Percentiles rank a stretch among this genome's conserved stretches.
Conservation (phyloP, 2,888 invertebrate genomes). For the Ecdyonurus torrentis region DNA sequence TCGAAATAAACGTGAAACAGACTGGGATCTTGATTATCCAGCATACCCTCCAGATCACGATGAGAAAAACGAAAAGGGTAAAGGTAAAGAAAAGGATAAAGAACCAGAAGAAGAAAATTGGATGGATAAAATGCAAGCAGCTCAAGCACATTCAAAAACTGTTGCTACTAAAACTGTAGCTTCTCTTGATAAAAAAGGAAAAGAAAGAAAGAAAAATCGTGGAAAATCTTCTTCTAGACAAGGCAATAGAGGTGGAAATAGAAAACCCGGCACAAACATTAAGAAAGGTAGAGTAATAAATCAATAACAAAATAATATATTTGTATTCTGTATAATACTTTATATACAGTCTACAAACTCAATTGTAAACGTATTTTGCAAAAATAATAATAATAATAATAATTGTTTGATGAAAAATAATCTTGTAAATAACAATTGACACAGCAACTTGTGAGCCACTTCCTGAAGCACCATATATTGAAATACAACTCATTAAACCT, state of each 20-base stretch:
- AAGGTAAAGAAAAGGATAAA: conserved; percentile 12
- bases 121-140: conserved; percentile 6
- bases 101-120: conserved; percentile 5
- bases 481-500: conserved; percentile 50
- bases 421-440: conserved; percentile 4
- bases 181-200: not conserved
- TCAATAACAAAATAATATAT: too few relatives aligned
- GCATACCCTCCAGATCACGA: conserved; percentile 14
- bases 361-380: too few relatives aligned
- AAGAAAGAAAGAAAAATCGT: conserved; percentile 3
- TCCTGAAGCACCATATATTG: conserved; percentile 44
- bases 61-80: conserved; percentile 28
- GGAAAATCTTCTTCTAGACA: conserved; percentile 4
- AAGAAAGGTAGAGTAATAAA: too few relatives aligned
- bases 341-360: too few relatives aligned
- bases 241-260: conserved; percentile 8
- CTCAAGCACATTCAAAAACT: not conserved
- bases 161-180: not conserved
- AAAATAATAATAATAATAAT: too few relatives aligned
- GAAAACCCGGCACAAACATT: conserved; percentile 8
- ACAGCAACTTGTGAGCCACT: conserved; percentile 46
- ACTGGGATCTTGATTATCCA: not conserved
- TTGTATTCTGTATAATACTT: too few relatives aligned
- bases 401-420: too few relatives aligned
- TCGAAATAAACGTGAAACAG: conserved; percentile 2